Conservation (phyloP, 1,140 invertebrate species). For the Solenopsis fugax region DNA sequence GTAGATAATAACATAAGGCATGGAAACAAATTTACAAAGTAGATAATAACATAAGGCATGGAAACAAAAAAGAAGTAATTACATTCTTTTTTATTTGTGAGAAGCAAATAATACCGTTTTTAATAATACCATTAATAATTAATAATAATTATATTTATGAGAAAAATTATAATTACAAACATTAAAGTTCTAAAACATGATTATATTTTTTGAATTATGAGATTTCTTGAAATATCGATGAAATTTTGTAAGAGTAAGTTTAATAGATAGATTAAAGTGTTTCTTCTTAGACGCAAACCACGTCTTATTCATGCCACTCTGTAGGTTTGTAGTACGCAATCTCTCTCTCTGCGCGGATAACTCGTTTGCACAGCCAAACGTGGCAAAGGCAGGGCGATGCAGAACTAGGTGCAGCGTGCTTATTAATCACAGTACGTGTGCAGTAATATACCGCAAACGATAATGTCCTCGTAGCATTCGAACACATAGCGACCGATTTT, state of each 20-base stretch:
- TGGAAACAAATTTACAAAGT: not conserved
- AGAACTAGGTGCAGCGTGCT: not conserved
- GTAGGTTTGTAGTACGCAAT: conserved; percentile 9
- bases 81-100: not conserved
- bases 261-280: not conserved
- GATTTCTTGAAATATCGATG: not conserved
- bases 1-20: not conserved
- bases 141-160: not conserved
- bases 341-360: not conserved
- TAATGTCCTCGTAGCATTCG: conserved; percentile 28
- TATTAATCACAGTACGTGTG: conserved; percentile 28
- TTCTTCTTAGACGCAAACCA: not conserved
- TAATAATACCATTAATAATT: not conserved
- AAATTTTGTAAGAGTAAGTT: not conserved
- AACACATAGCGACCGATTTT: conserved; percentile 30
- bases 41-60: not conserved
- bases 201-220: not conserved
- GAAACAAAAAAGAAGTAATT: not conserved
- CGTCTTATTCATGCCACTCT: conserved; percentile 20
- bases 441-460: conserved; percentile 33
- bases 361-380: not conserved
- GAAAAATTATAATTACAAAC: not conserved
- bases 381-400: not conserved
- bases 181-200: not conserved
- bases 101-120: not conserved